phyloP scores from a whole-genome alignment of 2,113 vertebrate genomes.

The Pan paniscus region DNA sequence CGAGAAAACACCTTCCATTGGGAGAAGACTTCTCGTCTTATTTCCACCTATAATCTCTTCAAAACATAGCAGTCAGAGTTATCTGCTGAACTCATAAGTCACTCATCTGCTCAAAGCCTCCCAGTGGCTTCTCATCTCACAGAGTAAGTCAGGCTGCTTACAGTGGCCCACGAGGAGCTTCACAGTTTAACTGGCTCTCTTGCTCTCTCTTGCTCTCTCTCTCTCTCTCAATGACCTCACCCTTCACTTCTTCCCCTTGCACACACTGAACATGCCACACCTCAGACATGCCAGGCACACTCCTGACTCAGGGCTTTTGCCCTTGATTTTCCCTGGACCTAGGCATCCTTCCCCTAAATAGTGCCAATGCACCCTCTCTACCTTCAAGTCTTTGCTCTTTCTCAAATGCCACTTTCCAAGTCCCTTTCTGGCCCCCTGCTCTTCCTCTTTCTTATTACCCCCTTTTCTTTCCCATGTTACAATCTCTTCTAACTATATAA shows the following conservation, averaged over 20 bases:
- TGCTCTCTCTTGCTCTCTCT: too few species aligned
- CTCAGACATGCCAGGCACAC: neutral
- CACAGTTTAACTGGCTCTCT: too few species aligned
- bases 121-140: neutral
- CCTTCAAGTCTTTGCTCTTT: neutral
- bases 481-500: neutral
- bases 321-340: too few species aligned
- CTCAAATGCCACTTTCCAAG: neutral
- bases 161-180: too few species aligned
- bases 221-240: too few species aligned
- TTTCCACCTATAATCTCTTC: too few species aligned
- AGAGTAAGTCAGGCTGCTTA: neutral
- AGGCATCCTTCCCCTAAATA: neutral
- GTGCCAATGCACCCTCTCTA: neutral
- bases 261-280: too few species aligned
- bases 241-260: neutral
- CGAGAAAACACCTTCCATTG: too few species aligned
- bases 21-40: too few species aligned
- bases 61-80: neutral
- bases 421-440: neutral
- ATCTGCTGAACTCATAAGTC: neutral
- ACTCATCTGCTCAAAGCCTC: neutral
- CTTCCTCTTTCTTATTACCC: neutral
- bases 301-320: neutral
- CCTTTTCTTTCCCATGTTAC: neutral